Evolutionary conservation across 37 sponge, comb jelly and placozoan species (phyloP).

Genomic region (Cliona cf. orientalis): DNA sequence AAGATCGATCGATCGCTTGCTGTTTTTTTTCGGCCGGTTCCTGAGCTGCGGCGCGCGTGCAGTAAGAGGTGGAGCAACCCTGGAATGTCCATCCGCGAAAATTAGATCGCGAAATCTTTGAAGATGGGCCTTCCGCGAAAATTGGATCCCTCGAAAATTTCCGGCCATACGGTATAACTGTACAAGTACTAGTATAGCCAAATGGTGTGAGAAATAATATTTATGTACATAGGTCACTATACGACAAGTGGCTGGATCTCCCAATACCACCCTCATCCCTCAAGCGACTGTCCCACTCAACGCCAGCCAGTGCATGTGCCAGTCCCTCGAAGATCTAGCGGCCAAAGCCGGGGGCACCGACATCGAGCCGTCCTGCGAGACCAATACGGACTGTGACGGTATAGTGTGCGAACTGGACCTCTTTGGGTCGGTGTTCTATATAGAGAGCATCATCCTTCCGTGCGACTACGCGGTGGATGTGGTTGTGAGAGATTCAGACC

Average conservation of each 20-base stretch:
- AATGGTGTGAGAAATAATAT: background rate
- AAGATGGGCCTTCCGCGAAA: too few relatives aligned
- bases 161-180: too few relatives aligned
- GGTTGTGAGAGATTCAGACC: slow-evolving; percentile 1
- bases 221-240: too few relatives aligned
- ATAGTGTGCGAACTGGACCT: slow-evolving; percentile 16
- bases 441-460: slow-evolving; percentile 29
- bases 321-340: slow-evolving; percentile 34
- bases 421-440: background rate
- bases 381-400: slow-evolving; percentile 28
- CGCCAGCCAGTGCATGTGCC: slow-evolving; percentile 32
- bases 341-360: background rate
- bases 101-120: too few relatives aligned
- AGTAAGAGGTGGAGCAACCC: too few relatives aligned
- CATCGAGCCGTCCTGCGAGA: slow-evolving; percentile 12
- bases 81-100: too few relatives aligned
- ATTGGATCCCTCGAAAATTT: too few relatives aligned
- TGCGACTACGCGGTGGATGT: slow-evolving; percentile 26
- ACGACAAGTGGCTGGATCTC: background rate
- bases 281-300: slow-evolving; percentile 12
- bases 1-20: too few relatives aligned
- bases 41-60: too few relatives aligned
- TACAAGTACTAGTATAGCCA: too few relatives aligned
- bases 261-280: background rate
- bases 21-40: too few relatives aligned